Conservation (phyloP, 2,888 invertebrate genomes). For the Dasypolia templi region DNA sequence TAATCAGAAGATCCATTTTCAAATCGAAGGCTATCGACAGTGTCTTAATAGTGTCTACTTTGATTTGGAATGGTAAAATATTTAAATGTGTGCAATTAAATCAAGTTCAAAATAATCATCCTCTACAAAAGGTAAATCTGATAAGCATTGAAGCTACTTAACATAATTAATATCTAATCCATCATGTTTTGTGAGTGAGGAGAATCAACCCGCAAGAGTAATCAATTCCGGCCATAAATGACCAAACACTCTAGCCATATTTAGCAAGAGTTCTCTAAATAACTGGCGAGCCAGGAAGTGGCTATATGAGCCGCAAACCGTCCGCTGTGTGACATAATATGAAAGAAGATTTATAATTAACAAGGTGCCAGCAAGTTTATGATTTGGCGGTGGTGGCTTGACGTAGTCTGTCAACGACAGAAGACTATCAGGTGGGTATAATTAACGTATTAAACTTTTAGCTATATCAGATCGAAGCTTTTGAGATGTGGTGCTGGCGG, state of each 20-base stretch:
- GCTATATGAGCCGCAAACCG: slow-evolving; percentile 46
- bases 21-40: not conserved
- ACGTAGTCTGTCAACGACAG: slow-evolving; percentile 14
- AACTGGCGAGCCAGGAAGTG: slow-evolving; percentile 56
- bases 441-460: not conserved
- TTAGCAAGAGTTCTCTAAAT: slow-evolving; percentile 59
- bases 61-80: not conserved
- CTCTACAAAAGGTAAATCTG: not conserved
- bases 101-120: not conserved
- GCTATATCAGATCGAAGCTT: no score
- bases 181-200: not conserved
- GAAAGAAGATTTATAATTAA: slow-evolving; percentile 52
- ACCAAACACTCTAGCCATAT: slow-evolving; percentile 48
- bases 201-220: not conserved
- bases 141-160: not conserved
- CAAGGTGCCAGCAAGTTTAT: slow-evolving; percentile 47
- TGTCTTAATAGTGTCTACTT: not conserved
- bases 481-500: no score
- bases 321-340: slow-evolving; percentile 46
- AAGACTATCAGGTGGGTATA: not conserved
- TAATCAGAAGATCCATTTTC: slow-evolving; percentile 21
- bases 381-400: slow-evolving; percentile 16
- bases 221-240: slow-evolving; percentile 2
- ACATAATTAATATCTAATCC: not conserved
- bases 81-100: not conserved